Percentiles rank a stretch among this genome's conserved stretches.
phyloP scores from a whole-genome alignment of 2,888 invertebrate species.

The Epinotia bilunana region DNA sequence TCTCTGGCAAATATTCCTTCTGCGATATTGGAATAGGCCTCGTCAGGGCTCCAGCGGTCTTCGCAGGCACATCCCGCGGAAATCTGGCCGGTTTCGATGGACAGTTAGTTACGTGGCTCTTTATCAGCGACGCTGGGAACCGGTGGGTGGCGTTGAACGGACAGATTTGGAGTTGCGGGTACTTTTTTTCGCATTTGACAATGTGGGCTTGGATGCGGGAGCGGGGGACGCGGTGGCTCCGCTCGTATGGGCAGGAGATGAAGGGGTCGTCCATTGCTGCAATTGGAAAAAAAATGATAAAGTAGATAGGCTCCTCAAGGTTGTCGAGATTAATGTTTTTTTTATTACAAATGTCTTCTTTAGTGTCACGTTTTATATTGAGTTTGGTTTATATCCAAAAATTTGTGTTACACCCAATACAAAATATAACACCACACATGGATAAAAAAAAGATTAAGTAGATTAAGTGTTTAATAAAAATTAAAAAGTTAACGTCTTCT shows the following conservation, averaged over 20 bases:
- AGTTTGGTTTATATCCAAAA: too few species aligned
- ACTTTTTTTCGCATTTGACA: slow-evolving; percentile 80
- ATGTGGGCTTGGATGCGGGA: slow-evolving; percentile 82
- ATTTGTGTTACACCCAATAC: too few species aligned
- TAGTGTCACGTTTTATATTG: too few species aligned
- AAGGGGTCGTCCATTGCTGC: slow-evolving; percentile 63
- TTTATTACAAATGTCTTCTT: too few species aligned
- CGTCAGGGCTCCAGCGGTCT: slow-evolving; percentile 45
- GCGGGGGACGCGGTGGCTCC: slow-evolving; percentile 75
- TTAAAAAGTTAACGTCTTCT: too few species aligned
- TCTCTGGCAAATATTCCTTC: slow-evolving; percentile 56
- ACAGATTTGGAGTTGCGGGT: slow-evolving; percentile 75
- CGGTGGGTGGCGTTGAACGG: slow-evolving; percentile 84
- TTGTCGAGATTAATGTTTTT: too few species aligned
- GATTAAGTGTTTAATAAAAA: too few species aligned
- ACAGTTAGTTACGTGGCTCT: slow-evolving; percentile 55
- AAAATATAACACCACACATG: too few species aligned
- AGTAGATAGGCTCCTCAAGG: too few species aligned
- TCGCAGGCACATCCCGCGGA: slow-evolving; percentile 46
- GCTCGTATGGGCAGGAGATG: slow-evolving; percentile 83
- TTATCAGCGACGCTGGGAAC: slow-evolving; percentile 67
- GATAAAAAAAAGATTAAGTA: too few species aligned
- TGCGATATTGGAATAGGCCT: slow-evolving; percentile 54
- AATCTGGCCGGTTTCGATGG: slow-evolving; percentile 51
- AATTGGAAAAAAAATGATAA: neutral